Base-by-base conservation (phyloP, 2,113 vertebrate species). In the Sciurus niger region DNA sequence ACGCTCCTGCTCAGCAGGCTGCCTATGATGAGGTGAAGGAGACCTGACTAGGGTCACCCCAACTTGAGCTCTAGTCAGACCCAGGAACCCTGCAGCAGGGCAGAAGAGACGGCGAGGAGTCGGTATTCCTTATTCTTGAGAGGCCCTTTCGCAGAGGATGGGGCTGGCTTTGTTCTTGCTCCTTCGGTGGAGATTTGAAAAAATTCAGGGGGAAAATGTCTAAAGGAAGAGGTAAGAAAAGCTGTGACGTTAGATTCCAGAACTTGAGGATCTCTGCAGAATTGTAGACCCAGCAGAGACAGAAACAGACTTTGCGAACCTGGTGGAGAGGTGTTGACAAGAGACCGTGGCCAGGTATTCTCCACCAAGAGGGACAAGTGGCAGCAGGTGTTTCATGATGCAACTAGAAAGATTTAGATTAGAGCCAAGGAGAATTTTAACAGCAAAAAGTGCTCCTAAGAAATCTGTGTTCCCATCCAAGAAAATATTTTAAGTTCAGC, bases 401-500 rank as follows among this genome's bases (percentile, higher is more conserved):
- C 16, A 16, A 17, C 46, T 24, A 5, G 32, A 68, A 76, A 53
- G 78, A 30, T 67, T 58, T 24, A 67, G 73, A 76, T 55, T 16
- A 37, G 2, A 72, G 28, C 60, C 43, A 55, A 93, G 87, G 40
- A 84, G 68, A 16, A 87, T 46, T 32, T 60, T n/a, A 67, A 28
- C 30, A n/a, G 28, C 60, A 24, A 83, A 40, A 70, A 14, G 22
- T 48, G 20, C 58, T 77, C 77, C 72, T 60, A 32, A 76, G 84
- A 95, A 74, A 79, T 25, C 24, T 63, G 14, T 34, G 32, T 46
- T 95, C 48, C 93, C 28, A 51, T 53, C 46, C 77, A 84, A 92
- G 78, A 48, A 55, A 55, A 65, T 55, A 28, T 63, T 37, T 85
- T 4, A 53, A 92, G 30, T 53, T 30, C 55, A 76, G 51, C 3